These are phyloP conservation scores for Pollenia amentaria DNA, from an alignment of 2,888 invertebrate species.

Conservation along the genomic window DNA sequence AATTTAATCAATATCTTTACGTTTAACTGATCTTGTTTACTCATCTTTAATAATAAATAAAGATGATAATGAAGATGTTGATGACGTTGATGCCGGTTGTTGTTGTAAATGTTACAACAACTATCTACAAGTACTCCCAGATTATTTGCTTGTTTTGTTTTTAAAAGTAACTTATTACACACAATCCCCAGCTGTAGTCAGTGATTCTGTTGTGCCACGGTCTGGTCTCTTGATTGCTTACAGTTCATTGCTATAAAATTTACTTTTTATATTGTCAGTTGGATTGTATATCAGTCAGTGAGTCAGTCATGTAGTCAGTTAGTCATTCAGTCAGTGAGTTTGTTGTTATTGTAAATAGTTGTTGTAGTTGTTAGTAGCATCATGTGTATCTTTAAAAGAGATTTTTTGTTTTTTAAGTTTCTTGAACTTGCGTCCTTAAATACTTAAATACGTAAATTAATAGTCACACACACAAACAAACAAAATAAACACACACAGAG, in stretches of 20 bases:
- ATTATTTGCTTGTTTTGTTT: background rate
- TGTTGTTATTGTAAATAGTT: slow-evolving; percentile 75
- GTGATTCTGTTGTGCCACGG: background rate
- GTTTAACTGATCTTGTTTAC: slow-evolving; percentile 40
- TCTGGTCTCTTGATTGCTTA: slow-evolving; percentile 4
- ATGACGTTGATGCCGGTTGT: background rate
- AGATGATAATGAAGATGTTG: background rate
- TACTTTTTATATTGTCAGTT: slow-evolving; percentile 43
- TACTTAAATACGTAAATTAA: slow-evolving; percentile 61
- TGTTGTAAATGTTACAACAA: slow-evolving; percentile 15
- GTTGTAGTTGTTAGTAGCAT: background rate
- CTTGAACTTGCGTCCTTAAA: slow-evolving; percentile 82
- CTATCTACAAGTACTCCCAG: background rate
- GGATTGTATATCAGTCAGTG: background rate
- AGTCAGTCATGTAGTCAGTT: slow-evolving; percentile 20
- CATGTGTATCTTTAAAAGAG: slow-evolving; percentile 8
- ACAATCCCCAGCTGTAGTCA: background rate
- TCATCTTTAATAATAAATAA: slow-evolving; percentile 2
- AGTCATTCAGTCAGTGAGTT: slow-evolving; percentile 11
- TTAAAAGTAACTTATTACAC: slow-evolving; percentile 23
- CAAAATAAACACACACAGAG: background rate
- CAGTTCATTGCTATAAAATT: slow-evolving; percentile 37
- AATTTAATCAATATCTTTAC: slow-evolving; percentile 32
- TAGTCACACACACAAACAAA: slow-evolving; percentile 14
- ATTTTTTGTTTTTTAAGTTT: slow-evolving; percentile 76